Base-by-base conservation (phyloP, 2,113 vertebrate genomes). In the Phycodurus eques region DNA sequence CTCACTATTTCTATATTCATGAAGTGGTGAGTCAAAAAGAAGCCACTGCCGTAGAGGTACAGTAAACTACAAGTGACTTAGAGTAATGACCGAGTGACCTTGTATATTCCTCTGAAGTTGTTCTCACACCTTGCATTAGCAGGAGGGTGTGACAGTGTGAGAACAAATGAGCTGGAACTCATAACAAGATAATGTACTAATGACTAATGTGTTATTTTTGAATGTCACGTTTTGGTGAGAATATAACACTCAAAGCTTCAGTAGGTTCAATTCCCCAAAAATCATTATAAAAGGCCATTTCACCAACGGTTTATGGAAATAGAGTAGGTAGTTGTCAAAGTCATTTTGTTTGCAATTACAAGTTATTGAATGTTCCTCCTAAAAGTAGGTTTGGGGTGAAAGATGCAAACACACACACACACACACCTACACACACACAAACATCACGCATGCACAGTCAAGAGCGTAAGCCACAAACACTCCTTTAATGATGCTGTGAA, bases 401-500 rank as follows among this genome's bases (percentile, higher is more conserved):
- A 49, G 44, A 54, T 35, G 17, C 11, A 51, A 33, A 81, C 85
- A 70, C 22, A 1, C 8, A 53, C 54, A 57, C 63, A 76, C 54
- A 82, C 68, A 75, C 47, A 31, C 63, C 74, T 49, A 82, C 68
- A 75, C 35, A 70, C 53, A 51, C 76, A 77, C 70, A 75, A 39
- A 73, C 59, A 61, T 31, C 46, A 49, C 60, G 56, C 53, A 46
- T 44, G 63, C 74, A 77, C 73, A 74, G 64, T 67, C 67, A 82
- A 82, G 54, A 71, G 66, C 76, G 68, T 68, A 74, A 77, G 77
- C 62, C 75, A 64, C 74, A 77, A 85, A 80, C 80, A 80, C 81
- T 80, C 68, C 76, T 83, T 85, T 88, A 88, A 92, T 91, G 86
- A 89, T 83, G 81, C 80, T 82, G 69, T 87, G 79, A 91, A 89